Evolutionary conservation across 2,113 vertebrate genomes (phyloP).

Genomic region (Siphamia tubifer): DNA sequence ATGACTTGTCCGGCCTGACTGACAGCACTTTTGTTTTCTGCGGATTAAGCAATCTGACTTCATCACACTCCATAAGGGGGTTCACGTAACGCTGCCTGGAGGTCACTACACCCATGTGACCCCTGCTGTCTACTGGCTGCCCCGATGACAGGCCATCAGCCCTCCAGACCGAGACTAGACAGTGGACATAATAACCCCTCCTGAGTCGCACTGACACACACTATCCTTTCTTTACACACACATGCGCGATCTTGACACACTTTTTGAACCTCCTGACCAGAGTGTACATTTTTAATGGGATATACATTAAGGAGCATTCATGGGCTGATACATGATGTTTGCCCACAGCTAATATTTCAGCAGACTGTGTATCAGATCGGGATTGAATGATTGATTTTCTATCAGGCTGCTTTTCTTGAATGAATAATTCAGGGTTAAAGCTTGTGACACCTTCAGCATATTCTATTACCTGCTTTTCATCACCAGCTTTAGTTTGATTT

Average conservation of each 20-base stretch:
- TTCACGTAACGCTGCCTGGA: slow-evolving; percentile 70
- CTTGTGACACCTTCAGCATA: slow-evolving; percentile 69
- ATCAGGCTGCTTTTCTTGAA: slow-evolving; percentile 62
- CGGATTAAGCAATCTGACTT: slow-evolving; percentile 83
- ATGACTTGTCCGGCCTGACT: slow-evolving; percentile 67
- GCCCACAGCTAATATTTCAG: slow-evolving; percentile 73
- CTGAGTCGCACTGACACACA: slow-evolving; percentile 7
- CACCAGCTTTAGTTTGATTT: slow-evolving; percentile 19
- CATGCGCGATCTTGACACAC: neutral
- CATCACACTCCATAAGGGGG: slow-evolving; percentile 70
- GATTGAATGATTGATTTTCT: slow-evolving; percentile 76
- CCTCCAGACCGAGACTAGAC: slow-evolving; percentile 37
- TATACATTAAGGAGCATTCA: slow-evolving; percentile 79
- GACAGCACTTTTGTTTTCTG: slow-evolving; percentile 81
- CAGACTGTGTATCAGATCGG: slow-evolving; percentile 56
- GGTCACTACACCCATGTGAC: slow-evolving; percentile 71
- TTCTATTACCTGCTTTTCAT: slow-evolving; percentile 64
- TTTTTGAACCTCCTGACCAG: neutral
- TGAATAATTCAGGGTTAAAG: slow-evolving; percentile 78
- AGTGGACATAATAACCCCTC: slow-evolving; percentile 31
- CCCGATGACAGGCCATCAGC: slow-evolving; percentile 1
- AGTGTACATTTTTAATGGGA: slow-evolving; percentile 78
- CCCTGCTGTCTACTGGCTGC: slow-evolving; percentile 28
- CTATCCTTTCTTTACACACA: neutral
- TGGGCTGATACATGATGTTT: slow-evolving; percentile 63